phyloP scores from a whole-genome alignment of 1,140 invertebrate genomes.

The Stegodyphus mimosarum region DNA sequence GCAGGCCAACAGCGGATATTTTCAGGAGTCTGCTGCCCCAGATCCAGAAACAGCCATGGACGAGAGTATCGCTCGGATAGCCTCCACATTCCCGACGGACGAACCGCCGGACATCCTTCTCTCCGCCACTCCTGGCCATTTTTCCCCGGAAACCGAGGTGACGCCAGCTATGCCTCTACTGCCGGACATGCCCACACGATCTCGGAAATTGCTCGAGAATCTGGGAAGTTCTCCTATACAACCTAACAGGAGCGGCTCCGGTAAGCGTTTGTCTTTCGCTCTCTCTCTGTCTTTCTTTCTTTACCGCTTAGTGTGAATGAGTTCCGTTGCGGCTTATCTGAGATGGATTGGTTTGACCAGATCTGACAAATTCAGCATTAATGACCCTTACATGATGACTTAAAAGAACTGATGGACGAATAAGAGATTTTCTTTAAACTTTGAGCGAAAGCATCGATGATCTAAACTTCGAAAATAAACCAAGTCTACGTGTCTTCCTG shows the following conservation, averaged over 20 bases:
- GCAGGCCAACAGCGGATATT: neutral
- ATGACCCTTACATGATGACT: too few species aligned
- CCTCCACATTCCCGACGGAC: conserved; percentile 69
- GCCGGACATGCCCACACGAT: conserved; percentile 75
- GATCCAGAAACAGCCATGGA: conserved; percentile 69
- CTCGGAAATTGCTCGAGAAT: conserved; percentile 74
- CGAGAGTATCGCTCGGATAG: conserved; percentile 71
- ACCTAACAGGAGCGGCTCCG: conserved; percentile 35
- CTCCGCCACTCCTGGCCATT: conserved; percentile 44
- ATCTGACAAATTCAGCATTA: too few species aligned
- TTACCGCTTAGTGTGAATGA: too few species aligned
- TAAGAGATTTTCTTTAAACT: too few species aligned
- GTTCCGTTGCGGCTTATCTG: too few species aligned
- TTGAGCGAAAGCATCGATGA: too few species aligned
- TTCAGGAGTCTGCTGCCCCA: neutral
- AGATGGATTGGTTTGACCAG: too few species aligned
- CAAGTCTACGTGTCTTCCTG: too few species aligned
- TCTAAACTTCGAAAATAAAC: too few species aligned
- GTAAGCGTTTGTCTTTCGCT: neutral
- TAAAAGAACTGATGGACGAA: too few species aligned
- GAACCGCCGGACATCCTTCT: conserved; percentile 51
- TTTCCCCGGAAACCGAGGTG: conserved; percentile 63
- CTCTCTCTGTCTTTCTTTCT: too few species aligned
- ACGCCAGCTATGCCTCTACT: conserved; percentile 75
- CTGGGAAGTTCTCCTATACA: conserved; percentile 72